Percentiles rank a stretch among this genome's conserved stretches.
Evolutionary conservation across 2,888 invertebrate species (phyloP).

Genomic region (Gastracanthus pulcherrimus): DNA sequence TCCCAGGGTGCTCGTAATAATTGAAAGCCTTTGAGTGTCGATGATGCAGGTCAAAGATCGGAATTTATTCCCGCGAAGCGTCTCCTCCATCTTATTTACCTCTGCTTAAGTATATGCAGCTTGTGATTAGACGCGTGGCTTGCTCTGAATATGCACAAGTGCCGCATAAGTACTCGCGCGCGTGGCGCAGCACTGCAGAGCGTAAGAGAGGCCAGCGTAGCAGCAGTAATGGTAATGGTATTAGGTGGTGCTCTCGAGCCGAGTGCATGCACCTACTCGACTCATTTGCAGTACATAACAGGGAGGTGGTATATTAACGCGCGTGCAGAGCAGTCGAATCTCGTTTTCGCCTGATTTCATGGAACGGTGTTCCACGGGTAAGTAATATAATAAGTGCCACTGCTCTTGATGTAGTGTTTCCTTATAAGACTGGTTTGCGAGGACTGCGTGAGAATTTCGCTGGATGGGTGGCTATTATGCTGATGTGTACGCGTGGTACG

Average conservation of each 20-base stretch:
- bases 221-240: not conserved
- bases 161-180: not conserved
- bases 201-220: not conserved
- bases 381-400: no score
- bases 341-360: slow-evolving; percentile 5
- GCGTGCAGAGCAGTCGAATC: not conserved
- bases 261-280: not conserved
- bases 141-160: slow-evolving; percentile 24
- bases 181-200: not conserved
- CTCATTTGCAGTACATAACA: no score
- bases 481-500: no score
- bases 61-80: not conserved
- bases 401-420: no score
- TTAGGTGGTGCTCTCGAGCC: not conserved
- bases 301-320: no score
- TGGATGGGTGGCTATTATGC: no score
- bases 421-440: no score
- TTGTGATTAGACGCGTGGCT: not conserved
- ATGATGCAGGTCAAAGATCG: not conserved
- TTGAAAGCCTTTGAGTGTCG: not conserved
- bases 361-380: no score
- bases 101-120: no score
- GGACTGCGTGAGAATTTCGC: no score
- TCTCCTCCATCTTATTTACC: not conserved
- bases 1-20: not conserved